Percentiles rank a stretch among this genome's conserved stretches.
Evolutionary conservation across 2,113 vertebrate genomes (phyloP).

Genomic region (Siniperca chuatsi): DNA sequence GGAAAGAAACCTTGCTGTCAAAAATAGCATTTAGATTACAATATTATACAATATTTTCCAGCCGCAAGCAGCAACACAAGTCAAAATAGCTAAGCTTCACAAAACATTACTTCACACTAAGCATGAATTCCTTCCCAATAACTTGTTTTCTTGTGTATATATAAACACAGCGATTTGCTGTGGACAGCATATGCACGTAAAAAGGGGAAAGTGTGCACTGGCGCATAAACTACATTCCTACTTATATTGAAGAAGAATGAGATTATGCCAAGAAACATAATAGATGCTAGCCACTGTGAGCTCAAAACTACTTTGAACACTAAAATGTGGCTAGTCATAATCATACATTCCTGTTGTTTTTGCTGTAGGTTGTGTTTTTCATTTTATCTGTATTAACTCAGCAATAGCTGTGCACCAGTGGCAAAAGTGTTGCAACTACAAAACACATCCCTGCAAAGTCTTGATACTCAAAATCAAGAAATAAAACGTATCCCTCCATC

Average conservation of each 20-base stretch:
- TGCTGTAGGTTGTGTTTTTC: background rate
- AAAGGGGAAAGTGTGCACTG: background rate
- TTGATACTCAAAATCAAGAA: background rate
- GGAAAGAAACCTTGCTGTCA: no score
- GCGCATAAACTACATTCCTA: background rate
- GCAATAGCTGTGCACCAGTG: background rate
- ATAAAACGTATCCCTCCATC: background rate
- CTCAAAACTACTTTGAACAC: background rate
- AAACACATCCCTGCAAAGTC: background rate
- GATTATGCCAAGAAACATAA: background rate
- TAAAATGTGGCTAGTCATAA: background rate
- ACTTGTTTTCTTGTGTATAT: background rate
- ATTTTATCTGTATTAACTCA: background rate
- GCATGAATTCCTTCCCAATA: background rate
- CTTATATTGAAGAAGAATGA: background rate
- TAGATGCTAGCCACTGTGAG: background rate
- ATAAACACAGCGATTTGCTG: background rate
- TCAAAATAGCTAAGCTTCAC: background rate
- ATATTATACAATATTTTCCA: background rate
- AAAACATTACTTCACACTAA: background rate
- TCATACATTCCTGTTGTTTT: background rate
- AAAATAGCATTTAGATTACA: background rate
- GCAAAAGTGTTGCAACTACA: background rate
- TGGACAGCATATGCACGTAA: background rate
- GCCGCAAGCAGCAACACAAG: background rate